Evolutionary conservation across 2,113 vertebrate species (phyloP).

Genomic region (Spea multiplicata): DNA sequence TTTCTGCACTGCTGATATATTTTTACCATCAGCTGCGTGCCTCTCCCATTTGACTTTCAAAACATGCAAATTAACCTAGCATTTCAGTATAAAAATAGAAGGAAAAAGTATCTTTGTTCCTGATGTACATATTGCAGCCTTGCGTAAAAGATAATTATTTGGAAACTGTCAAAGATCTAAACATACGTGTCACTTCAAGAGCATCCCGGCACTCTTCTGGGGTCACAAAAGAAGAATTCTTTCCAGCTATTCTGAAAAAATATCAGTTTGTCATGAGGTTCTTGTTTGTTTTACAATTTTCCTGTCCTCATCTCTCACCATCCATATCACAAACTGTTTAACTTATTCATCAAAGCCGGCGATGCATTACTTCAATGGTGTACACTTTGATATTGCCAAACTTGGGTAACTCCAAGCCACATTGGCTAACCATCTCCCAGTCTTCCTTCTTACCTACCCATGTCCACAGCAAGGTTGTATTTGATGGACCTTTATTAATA

Average conservation of each 20-base stretch:
- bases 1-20: constrained; percentile 24
- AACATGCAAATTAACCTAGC: not conserved
- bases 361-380: too few relatives aligned
- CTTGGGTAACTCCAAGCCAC: too few relatives aligned
- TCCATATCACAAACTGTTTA: too few relatives aligned
- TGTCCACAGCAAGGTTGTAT: too few relatives aligned
- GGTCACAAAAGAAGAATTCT: not conserved
- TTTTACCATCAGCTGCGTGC: constrained; percentile 28
- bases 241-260: not conserved
- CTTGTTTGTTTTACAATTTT: too few relatives aligned
- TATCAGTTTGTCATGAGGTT: not conserved
- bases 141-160: constrained; percentile 1
- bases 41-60: constrained; percentile 12
- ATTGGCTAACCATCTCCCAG: too few relatives aligned
- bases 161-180: constrained; percentile 5
- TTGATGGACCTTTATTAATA: too few relatives aligned
- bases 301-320: too few relatives aligned
- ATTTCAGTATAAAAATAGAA: constrained; percentile 19
- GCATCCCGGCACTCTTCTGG: not conserved
- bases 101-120: not conserved
- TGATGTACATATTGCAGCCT: not conserved
- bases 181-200: constrained; percentile 20
- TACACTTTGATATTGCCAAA: too few relatives aligned
- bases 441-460: too few relatives aligned
- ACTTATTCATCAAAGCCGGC: too few relatives aligned